Base-by-base conservation (phyloP, 2,797 vertebrate genomes). In the Centropyge bicolor region DNA sequence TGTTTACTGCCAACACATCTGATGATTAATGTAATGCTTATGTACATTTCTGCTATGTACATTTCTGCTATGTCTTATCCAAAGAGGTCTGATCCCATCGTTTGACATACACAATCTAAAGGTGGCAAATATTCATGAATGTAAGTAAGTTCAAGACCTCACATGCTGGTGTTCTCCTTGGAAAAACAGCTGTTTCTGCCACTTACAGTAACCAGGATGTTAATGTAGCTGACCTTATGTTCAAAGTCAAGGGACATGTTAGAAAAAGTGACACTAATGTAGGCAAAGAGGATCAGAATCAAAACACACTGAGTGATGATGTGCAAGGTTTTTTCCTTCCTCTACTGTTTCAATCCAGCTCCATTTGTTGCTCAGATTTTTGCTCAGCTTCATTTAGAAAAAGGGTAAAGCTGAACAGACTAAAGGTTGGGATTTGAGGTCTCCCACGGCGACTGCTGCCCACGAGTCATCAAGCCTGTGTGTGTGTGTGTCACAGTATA, bases 401-500 rank as follows among this genome's bases (percentile, higher is more conserved):
- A 59, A n/a, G 40, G 16, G 16, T 24, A 43, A 13, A 78, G 14
- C 3, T 74, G 35, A 74, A 76, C 57, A 65, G 24, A 55, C 70
- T 60, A 27, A 70, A 78, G n/a, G 43, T 36, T 51, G 31, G 19
- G 17, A 59, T 72, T 54, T 27, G 16, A 69, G 46, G 52, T 63
- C 68, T 63, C 24, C 62, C 4, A 69, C 40, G 24, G 20, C 43
- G 59, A 45, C 9, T 45, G 46, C 51, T 68, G 31, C 55, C 22
- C 54, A 35, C 40, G 81, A 57, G 76, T 70, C 62, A 79, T 76
- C 13, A 56, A 71, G 22, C 86, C 22, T 57, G 19, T 59, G 36
- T 72, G 55, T 70, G 46, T 51, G 31, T 70, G 8, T 70, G 64
- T 73, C 75, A 60, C 40, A 52, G 48, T 51, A 43, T 77, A 78